Percentiles rank a stretch among this genome's conserved stretches.
Evolutionary conservation across 53 echinoderm and acorn worm genomes (phyloP).

Genomic region (Stichopus horrens): DNA sequence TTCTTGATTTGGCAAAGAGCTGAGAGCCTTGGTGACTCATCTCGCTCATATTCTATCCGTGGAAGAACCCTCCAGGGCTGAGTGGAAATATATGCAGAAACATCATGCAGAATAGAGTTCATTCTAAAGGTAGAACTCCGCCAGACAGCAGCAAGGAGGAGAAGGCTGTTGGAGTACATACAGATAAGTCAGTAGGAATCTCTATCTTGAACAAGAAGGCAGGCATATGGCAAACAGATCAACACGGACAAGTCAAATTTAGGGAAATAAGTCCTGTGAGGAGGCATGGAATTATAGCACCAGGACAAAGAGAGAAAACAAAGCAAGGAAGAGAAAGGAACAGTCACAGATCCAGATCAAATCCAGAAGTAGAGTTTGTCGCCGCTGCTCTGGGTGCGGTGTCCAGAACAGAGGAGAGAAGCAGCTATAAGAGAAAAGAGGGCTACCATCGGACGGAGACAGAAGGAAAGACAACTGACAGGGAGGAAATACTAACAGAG

Average conservation of each 20-base stretch:
- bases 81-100: slow-evolving; percentile 6
- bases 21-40: slow-evolving; percentile 15
- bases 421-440: neutral
- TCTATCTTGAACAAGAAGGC: neutral
- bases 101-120: slow-evolving; percentile 14
- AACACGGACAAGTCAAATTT: slow-evolving; percentile 8
- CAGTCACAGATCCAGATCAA: slow-evolving; percentile 1
- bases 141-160: slow-evolving; percentile 3
- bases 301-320: neutral
- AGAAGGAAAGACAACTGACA: neutral
- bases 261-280: slow-evolving; percentile 27
- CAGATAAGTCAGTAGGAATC: neutral
- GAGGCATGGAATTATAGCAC: neutral
- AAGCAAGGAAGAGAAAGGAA: neutral
- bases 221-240: neutral
- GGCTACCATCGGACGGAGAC: neutral
- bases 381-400: neutral
- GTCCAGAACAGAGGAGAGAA: neutral
- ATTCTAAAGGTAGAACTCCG: neutral
- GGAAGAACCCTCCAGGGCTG: slow-evolving; percentile 22
- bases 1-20: neutral
- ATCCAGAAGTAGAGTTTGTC: slow-evolving; percentile 29
- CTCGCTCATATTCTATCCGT: neutral
- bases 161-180: neutral
- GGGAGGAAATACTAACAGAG: neutral